A percentile compares a stretch with the other conserved stretches of the same genome.
Evolutionary conservation across 2,113 vertebrate species (phyloP).

Genomic region (Zootoca vivipara): DNA sequence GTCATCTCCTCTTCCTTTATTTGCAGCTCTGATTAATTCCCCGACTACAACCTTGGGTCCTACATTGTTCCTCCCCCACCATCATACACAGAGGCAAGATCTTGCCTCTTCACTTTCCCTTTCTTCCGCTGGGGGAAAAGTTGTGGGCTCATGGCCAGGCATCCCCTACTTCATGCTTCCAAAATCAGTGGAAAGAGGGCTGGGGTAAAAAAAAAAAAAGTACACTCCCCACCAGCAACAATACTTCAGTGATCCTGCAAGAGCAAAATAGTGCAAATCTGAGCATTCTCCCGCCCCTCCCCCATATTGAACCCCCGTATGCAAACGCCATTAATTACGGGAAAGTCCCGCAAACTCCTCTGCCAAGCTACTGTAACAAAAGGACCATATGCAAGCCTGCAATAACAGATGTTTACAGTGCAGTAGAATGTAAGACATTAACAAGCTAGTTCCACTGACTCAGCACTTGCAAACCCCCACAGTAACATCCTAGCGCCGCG

Average conservation of each 20-base stretch:
- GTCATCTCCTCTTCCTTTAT: neutral
- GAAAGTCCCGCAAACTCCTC: neutral
- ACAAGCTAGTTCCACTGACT: neutral
- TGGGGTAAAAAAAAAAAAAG: neutral
- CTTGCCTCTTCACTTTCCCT: conserved; percentile 2
- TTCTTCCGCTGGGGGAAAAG: neutral
- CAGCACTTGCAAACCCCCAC: neutral
- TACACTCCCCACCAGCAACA: neutral
- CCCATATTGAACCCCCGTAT: neutral
- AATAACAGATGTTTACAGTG: neutral
- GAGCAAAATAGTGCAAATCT: neutral
- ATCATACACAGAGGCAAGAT: neutral
- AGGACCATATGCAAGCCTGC: neutral
- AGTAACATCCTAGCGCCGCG: neutral
- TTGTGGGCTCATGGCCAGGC: neutral
- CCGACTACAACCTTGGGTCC: neutral
- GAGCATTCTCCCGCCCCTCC: neutral
- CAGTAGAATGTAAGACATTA: neutral
- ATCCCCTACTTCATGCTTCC: neutral
- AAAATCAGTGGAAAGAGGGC: neutral
- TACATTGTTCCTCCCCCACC: neutral
- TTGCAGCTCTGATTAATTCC: neutral
- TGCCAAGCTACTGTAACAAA: neutral
- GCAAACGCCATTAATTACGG: neutral
- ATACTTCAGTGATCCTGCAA: neutral